Percentiles rank a stretch among this genome's conserved stretches.
Conservation (phyloP, 2,113 vertebrate species). For the Malaclemys terrapin region DNA sequence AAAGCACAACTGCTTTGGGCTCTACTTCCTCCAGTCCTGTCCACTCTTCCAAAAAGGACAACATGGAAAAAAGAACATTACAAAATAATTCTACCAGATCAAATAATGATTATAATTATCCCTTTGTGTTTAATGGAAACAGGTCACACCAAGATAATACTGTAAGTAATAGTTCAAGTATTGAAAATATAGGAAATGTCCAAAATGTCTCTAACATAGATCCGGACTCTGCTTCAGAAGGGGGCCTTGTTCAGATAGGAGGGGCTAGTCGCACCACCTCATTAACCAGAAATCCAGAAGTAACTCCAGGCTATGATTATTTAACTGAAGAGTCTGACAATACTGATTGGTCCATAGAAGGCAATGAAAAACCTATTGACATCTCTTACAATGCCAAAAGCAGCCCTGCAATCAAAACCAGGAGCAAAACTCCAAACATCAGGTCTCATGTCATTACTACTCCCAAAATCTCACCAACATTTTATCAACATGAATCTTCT, state of each 20-base stretch:
- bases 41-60: slow-evolving; percentile 33
- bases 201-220: slow-evolving; percentile 7
- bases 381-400: slow-evolving; percentile 39
- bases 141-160: slow-evolving; percentile 47
- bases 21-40: not conserved
- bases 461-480: not conserved
- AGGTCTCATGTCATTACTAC: not conserved
- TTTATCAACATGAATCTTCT: not conserved
- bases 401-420: slow-evolving; percentile 36
- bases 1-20: slow-evolving; percentile 44
- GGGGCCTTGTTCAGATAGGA: not conserved
- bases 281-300: slow-evolving; percentile 38
- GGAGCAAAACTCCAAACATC: not conserved
- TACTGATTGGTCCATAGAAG: slow-evolving; percentile 59
- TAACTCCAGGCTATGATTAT: slow-evolving; percentile 67
- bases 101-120: slow-evolving; percentile 23
- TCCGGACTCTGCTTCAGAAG: not conserved
- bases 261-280: not conserved
- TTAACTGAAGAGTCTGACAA: slow-evolving; percentile 69
- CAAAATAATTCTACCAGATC: slow-evolving; percentile 49
- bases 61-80: not conserved
- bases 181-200: not conserved
- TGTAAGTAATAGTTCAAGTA: not conserved
- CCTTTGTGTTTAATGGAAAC: slow-evolving; percentile 30
- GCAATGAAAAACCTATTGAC: not conserved